phyloP scores from a whole-genome alignment of 92 coral and sea anemone genomes.

The Scolanthus callimorphus region DNA sequence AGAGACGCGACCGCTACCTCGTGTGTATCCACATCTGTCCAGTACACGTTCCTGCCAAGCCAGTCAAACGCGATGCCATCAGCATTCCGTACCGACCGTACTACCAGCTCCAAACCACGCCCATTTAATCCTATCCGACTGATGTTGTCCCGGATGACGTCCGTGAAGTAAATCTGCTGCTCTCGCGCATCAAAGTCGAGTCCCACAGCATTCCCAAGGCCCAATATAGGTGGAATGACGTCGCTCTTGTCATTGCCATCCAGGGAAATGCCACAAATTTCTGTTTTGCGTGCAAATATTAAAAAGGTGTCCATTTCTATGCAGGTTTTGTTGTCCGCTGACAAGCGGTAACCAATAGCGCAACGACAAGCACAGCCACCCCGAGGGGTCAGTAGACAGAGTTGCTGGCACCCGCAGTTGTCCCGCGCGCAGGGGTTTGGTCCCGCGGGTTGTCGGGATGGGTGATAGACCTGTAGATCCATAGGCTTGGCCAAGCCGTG shows the following conservation, averaged over 20 bases:
- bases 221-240: slow-evolving; percentile 57
- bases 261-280: slow-evolving; percentile 70
- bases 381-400: slow-evolving; percentile 61
- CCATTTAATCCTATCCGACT: slow-evolving; percentile 65
- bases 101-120: slow-evolving; percentile 41
- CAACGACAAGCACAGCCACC: slow-evolving; percentile 75
- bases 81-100: slow-evolving; percentile 45
- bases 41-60: slow-evolving; percentile 89
- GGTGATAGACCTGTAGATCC: slow-evolving; percentile 83
- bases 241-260: slow-evolving; percentile 47
- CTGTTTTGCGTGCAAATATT: slow-evolving; percentile 62
- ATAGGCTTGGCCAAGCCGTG: slow-evolving; percentile 61
- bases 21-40: slow-evolving; percentile 72
- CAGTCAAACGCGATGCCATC: slow-evolving; percentile 96
- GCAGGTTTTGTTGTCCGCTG: slow-evolving; percentile 58
- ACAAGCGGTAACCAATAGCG: slow-evolving; percentile 55
- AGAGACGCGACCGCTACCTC: slow-evolving; percentile 77
- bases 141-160: slow-evolving; percentile 57
- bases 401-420: slow-evolving; percentile 71
- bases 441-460: slow-evolving; percentile 68
- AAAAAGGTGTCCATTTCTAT: slow-evolving; percentile 42
- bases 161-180: slow-evolving; percentile 67
- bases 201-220: slow-evolving; percentile 74
- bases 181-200: slow-evolving; percentile 79
- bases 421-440: slow-evolving; percentile 56